Evolutionary conservation across 2,113 vertebrate species (phyloP).

Genomic region (Balaeniceps rex): DNA sequence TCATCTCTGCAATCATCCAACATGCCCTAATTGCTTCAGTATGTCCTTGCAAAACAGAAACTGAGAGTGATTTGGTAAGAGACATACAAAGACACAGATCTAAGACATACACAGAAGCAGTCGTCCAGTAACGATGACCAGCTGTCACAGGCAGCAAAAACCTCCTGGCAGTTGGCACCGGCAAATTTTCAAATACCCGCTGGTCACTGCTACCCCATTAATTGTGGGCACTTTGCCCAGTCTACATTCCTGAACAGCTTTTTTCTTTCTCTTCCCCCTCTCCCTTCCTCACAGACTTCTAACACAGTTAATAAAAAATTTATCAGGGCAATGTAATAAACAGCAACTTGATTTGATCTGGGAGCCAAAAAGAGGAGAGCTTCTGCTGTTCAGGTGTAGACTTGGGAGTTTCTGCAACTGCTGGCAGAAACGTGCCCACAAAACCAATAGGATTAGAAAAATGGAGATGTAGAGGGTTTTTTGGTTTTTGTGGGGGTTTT

Average conservation of each 20-base stretch:
- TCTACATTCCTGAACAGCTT: slow-evolving; percentile 50
- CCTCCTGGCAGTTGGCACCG: slow-evolving; percentile 66
- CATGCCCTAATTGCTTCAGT: slow-evolving; percentile 34
- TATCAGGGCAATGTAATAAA: slow-evolving; percentile 59
- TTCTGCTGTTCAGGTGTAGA: slow-evolving; percentile 32
- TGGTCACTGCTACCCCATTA: slow-evolving; percentile 63
- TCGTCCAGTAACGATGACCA: slow-evolving; percentile 58
- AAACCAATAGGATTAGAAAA: not conserved
- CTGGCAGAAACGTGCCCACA: not conserved
- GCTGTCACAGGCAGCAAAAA: slow-evolving; percentile 68
- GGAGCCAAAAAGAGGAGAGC: not conserved
- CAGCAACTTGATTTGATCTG: slow-evolving; percentile 47
- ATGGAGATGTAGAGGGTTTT: not conserved
- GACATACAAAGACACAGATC: slow-evolving; percentile 54
- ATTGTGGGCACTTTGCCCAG: slow-evolving; percentile 63
- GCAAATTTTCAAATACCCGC: slow-evolving; percentile 60
- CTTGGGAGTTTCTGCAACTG: not conserved
- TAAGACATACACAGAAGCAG: slow-evolving; percentile 58
- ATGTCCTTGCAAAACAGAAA: slow-evolving; percentile 55
- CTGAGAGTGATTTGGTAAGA: slow-evolving; percentile 10
- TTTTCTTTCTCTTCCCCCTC: not conserved
- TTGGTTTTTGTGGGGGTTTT: not conserved
- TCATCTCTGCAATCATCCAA: slow-evolving; percentile 1
- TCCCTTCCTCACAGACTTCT: not conserved
- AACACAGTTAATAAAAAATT: slow-evolving; percentile 59